Evolutionary conservation across 2,888 invertebrate species (phyloP).

Genomic region (Cylindroiulus punctatus): DNA sequence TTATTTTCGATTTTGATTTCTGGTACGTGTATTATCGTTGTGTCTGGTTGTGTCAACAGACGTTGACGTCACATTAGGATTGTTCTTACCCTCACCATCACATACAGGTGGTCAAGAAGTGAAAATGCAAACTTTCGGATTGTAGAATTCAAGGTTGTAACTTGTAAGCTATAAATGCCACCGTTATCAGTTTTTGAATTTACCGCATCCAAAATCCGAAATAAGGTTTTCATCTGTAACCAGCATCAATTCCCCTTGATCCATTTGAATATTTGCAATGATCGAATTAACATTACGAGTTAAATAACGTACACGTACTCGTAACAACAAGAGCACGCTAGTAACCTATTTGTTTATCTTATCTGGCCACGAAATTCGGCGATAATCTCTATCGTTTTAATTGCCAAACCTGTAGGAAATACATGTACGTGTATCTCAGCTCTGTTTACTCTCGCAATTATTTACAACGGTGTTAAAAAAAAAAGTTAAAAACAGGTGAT

Average conservation of each 20-base stretch:
- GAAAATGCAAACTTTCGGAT: too few relatives aligned
- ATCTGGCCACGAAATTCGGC: background rate
- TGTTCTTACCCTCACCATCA: too few relatives aligned
- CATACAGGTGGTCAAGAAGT: too few relatives aligned
- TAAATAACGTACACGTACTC: background rate
- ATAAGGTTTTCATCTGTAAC: background rate
- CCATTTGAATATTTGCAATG: background rate
- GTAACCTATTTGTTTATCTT: slow-evolving; percentile 38
- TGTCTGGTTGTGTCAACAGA: too few relatives aligned
- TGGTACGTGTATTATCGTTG: too few relatives aligned
- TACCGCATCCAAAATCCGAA: background rate
- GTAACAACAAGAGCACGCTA: background rate
- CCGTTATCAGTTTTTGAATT: background rate
- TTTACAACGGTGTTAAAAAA: background rate
- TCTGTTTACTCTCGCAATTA: background rate
- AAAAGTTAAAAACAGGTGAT: background rate
- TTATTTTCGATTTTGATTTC: too few relatives aligned
- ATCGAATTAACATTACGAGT: background rate
- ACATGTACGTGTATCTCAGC: too few relatives aligned
- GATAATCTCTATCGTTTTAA: background rate
- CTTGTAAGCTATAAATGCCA: too few relatives aligned
- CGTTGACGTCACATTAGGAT: too few relatives aligned
- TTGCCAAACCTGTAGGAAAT: background rate
- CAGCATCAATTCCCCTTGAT: background rate
- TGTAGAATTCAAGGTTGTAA: too few relatives aligned